Evolutionary conservation across 1,140 invertebrate species (phyloP).

Genomic region (Octopus sinensis): DNA sequence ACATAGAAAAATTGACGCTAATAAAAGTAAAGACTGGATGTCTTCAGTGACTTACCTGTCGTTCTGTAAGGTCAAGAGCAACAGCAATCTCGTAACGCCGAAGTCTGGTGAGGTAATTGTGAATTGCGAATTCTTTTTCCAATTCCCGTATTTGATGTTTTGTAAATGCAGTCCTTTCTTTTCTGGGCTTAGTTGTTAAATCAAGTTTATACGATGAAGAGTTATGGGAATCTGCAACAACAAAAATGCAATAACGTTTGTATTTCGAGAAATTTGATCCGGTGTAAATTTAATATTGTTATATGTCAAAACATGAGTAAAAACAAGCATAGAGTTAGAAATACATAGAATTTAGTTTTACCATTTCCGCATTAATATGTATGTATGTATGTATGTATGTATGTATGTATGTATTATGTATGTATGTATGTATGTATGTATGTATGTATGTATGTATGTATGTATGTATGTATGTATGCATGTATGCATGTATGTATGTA

Average conservation of each 20-base stretch:
- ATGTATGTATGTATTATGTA: slow-evolving; percentile 8
- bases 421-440: slow-evolving; percentile 18
- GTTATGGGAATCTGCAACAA: slow-evolving; percentile 36
- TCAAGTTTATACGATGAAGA: slow-evolving; percentile 52
- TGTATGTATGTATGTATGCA: too few relatives aligned
- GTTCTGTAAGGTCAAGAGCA: slow-evolving; percentile 82
- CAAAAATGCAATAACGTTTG: not conserved
- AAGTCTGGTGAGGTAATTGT: slow-evolving; percentile 87
- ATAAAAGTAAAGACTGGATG: not conserved
- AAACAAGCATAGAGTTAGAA: too few relatives aligned
- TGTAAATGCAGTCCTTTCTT: slow-evolving; percentile 90
- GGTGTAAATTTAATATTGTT: too few relatives aligned
- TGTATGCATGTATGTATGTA: too few relatives aligned
- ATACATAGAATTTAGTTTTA: too few relatives aligned
- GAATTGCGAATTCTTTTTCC: slow-evolving; percentile 81
- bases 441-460: too few relatives aligned
- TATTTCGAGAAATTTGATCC: too few relatives aligned
- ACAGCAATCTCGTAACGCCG: slow-evolving; percentile 90
- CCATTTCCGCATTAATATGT: too few relatives aligned
- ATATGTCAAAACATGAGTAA: too few relatives aligned
- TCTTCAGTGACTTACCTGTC: slow-evolving; percentile 69
- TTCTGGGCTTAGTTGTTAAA: slow-evolving; percentile 62
- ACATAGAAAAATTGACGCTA: too few relatives aligned
- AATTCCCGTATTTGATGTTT: slow-evolving; percentile 82
- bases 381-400: not conserved